Conservation (phyloP, 2,888 invertebrate genomes). For the Heliconius aoede region DNA sequence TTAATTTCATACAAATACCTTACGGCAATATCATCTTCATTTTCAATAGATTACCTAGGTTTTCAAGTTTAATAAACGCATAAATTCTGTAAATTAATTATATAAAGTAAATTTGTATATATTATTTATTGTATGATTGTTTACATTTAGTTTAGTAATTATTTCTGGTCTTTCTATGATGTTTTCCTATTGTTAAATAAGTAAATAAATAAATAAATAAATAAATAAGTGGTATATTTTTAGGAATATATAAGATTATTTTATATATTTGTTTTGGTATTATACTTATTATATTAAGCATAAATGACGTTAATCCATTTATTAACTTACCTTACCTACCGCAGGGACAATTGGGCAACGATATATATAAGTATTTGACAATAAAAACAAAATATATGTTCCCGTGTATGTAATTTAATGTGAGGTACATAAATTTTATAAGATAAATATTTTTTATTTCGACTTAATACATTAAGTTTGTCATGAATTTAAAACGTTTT, state of each 20-base stretch:
- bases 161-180: no score
- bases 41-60: slow-evolving; percentile 28
- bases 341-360: no score
- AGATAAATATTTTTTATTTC: slow-evolving; percentile 63
- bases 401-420: slow-evolving; percentile 54
- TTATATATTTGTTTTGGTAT: no score
- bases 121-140: neutral
- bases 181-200: neutral
- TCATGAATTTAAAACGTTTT: slow-evolving; percentile 80
- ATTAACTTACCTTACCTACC: no score
- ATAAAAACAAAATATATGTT: slow-evolving; percentile 50
- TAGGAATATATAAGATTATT: no score
- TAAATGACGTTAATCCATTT: no score
- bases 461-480: slow-evolving; percentile 73
- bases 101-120: neutral
- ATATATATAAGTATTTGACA: neutral
- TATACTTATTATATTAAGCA: no score
- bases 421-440: slow-evolving; percentile 55
- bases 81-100: slow-evolving; percentile 3
- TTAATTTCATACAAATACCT: slow-evolving; percentile 39
- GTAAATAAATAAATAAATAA: no score
- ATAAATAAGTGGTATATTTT: neutral
- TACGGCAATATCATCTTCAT: slow-evolving; percentile 25
- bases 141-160: no score
- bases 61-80: slow-evolving; percentile 20